phyloP scores from a whole-genome alignment of 2,797 vertebrate species.

The Clarias platycephalus region DNA sequence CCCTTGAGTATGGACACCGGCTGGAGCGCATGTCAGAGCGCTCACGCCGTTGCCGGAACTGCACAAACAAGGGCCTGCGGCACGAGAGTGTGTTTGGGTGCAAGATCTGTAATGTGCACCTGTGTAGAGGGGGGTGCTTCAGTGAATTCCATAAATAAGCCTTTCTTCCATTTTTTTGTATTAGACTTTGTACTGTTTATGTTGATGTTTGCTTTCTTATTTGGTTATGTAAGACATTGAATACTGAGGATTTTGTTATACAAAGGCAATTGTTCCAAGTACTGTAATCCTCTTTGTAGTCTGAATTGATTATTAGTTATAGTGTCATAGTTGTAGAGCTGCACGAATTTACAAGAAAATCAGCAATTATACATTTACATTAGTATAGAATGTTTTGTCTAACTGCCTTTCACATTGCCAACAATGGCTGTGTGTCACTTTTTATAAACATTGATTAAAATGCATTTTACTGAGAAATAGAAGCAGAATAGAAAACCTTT shows the following conservation, averaged over 20 bases:
- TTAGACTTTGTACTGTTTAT: constrained; percentile 59
- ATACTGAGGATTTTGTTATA: constrained; percentile 59
- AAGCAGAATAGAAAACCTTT: constrained; percentile 61
- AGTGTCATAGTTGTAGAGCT: constrained; percentile 73
- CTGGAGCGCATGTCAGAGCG: constrained; percentile 84
- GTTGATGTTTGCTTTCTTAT: constrained; percentile 64
- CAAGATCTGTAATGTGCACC: constrained; percentile 84
- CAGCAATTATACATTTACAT: constrained; percentile 70
- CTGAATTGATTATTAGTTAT: constrained; percentile 70
- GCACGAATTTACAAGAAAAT: constrained; percentile 75
- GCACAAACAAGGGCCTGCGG: constrained; percentile 81
- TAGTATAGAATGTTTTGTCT: constrained; percentile 77
- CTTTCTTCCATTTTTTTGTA: constrained; percentile 60
- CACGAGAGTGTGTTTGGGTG: constrained; percentile 83
- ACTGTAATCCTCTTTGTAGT: constrained; percentile 78
- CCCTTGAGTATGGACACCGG: constrained; percentile 82
- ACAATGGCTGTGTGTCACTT: constrained; percentile 80
- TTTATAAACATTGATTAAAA: constrained; percentile 73
- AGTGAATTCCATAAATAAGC: constrained; percentile 84
- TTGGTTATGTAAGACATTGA: constrained; percentile 45
- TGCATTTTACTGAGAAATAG: constrained; percentile 75
- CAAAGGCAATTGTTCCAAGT: constrained; percentile 79
- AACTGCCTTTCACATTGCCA: constrained; percentile 76
- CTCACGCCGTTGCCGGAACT: constrained; percentile 81
- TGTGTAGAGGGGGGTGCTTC: constrained; percentile 83